Percentiles rank a stretch among this genome's conserved stretches.
Conservation (phyloP, 92 coral and sea anemone genomes). For the Palythoa grandis region DNA sequence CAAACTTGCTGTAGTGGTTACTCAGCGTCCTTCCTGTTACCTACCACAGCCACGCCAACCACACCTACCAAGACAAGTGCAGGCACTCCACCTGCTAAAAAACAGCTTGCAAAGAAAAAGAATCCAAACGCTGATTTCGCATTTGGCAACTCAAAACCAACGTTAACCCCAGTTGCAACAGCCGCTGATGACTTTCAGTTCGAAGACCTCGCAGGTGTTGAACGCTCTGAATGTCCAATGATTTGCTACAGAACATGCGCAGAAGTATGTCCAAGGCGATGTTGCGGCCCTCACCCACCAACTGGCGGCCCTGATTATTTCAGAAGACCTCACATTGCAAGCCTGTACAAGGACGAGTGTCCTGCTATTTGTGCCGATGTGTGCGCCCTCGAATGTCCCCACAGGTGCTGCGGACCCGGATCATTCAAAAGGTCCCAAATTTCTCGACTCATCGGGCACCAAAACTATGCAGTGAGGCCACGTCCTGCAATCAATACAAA, state of each 20-base stretch:
- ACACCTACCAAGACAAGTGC: slow-evolving; percentile 24
- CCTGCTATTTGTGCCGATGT: slow-evolving; percentile 83
- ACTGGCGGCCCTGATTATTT: slow-evolving; percentile 15
- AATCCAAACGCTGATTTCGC: slow-evolving; percentile 39
- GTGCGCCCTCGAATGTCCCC: slow-evolving; percentile 94
- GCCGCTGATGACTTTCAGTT: slow-evolving; percentile 34
- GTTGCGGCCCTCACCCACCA: slow-evolving; percentile 93
- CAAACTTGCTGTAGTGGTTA: slow-evolving; percentile 59
- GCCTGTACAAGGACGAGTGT: slow-evolving; percentile 61
- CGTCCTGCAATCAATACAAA: background rate
- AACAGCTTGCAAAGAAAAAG: slow-evolving; percentile 41
- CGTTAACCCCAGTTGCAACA: slow-evolving; percentile 16
- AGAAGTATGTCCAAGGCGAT: slow-evolving; percentile 80
- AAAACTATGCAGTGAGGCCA: slow-evolving; percentile 16
- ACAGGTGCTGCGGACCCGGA: slow-evolving; percentile 92
- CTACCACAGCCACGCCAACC: slow-evolving; percentile 41
- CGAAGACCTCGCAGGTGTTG: background rate
- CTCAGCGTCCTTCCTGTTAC: background rate
- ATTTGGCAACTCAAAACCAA: slow-evolving; percentile 17
- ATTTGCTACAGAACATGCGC: slow-evolving; percentile 81
- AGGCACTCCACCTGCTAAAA: slow-evolving; percentile 32
- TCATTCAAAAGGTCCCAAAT: slow-evolving; percentile 65
- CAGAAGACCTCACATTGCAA: slow-evolving; percentile 69
- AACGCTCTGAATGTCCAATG: slow-evolving; percentile 61
- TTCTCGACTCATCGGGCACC: slow-evolving; percentile 7